Percentiles rank a stretch among this genome's conserved stretches.
phyloP scores from a whole-genome alignment of 2,888 invertebrate genomes.

The Tryphoninae sp. region DNA sequence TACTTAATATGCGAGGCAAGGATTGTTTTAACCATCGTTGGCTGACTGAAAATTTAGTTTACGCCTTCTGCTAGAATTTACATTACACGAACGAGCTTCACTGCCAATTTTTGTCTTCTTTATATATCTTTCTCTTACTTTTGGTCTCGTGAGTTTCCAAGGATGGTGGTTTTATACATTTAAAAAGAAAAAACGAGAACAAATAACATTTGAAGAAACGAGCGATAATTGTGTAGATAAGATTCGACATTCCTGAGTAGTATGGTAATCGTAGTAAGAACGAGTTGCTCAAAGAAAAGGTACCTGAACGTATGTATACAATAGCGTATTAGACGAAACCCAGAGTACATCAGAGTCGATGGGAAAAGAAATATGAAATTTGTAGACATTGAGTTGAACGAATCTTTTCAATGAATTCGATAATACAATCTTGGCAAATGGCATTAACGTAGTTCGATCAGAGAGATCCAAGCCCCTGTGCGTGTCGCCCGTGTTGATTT shows the following conservation, averaged over 20 bases:
- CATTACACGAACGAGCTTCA: slow-evolving; percentile 10
- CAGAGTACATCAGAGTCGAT: not conserved
- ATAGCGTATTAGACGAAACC: slow-evolving; percentile 49
- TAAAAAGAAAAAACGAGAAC: not conserved
- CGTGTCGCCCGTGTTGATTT: slow-evolving; percentile 62
- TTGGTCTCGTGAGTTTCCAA: slow-evolving; percentile 3
- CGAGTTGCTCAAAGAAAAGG: slow-evolving; percentile 52
- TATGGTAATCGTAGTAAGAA: slow-evolving; percentile 10
- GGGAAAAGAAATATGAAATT: not conserved
- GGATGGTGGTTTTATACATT: not conserved
- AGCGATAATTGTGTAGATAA: slow-evolving; percentile 8
- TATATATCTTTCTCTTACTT: not conserved
- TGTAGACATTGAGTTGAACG: not conserved
- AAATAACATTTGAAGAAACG: not conserved
- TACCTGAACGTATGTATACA: slow-evolving; percentile 47
- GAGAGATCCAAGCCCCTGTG: slow-evolving; percentile 1
- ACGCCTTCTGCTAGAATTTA: slow-evolving; percentile 66
- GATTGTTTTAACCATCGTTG: slow-evolving; percentile 66
- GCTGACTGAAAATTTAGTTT: slow-evolving; percentile 69
- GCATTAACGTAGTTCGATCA: slow-evolving; percentile 70
- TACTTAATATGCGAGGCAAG: slow-evolving; percentile 68
- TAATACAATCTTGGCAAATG: slow-evolving; percentile 68
- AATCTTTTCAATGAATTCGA: slow-evolving; percentile 18
- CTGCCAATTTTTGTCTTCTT: slow-evolving; percentile 18
- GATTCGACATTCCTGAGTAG: slow-evolving; percentile 48